These are phyloP conservation scores for Leucania comma DNA, from an alignment of 2,888 invertebrate genomes.

Conservation along the genomic window DNA sequence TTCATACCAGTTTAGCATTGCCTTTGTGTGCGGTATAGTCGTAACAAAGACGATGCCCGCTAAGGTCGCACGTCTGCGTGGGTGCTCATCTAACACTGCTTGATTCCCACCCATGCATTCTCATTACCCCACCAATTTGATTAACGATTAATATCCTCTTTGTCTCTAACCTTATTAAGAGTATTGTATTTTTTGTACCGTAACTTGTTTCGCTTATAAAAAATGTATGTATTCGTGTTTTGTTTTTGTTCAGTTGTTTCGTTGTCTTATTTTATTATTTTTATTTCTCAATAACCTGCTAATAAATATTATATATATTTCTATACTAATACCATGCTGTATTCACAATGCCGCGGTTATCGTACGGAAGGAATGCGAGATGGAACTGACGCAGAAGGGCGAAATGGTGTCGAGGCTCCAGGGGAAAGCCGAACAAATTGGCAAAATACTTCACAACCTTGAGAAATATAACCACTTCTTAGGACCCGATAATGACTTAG, in stretches of 20 bases:
- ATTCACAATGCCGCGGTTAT: slow-evolving; percentile 87
- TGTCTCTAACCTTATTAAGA: slow-evolving; percentile 38
- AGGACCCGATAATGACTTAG: slow-evolving; percentile 91
- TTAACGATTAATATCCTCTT: slow-evolving; percentile 54
- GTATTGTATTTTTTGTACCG: slow-evolving; percentile 36
- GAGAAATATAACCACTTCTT: slow-evolving; percentile 95
- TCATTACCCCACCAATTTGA: slow-evolving; percentile 64
- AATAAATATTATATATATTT: slow-evolving; percentile 59
- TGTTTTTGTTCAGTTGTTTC: slow-evolving; percentile 13
- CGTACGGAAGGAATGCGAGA: slow-evolving; percentile 96
- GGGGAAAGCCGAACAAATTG: slow-evolving; percentile 98
- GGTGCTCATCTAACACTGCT: slow-evolving; percentile 69
- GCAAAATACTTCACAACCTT: slow-evolving; percentile 97
- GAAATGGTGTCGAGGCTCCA: slow-evolving; percentile 98
- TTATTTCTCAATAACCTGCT: slow-evolving; percentile 37
- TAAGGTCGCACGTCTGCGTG: slow-evolving; percentile 76
- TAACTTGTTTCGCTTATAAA: slow-evolving; percentile 23
- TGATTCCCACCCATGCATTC: slow-evolving; percentile 77
- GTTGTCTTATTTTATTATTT: slow-evolving; percentile 21
- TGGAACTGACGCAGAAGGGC: slow-evolving; percentile 98
- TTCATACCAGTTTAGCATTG: slow-evolving; percentile 57
- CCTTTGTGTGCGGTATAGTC: slow-evolving; percentile 60
- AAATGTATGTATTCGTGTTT: slow-evolving; percentile 39
- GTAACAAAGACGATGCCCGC: slow-evolving; percentile 71
- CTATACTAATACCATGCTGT: slow-evolving; percentile 86